Percentiles rank a stretch among this genome's conserved stretches.
Conservation (phyloP, 1,140 invertebrate species). For the Drosophila biarmipes region DNA sequence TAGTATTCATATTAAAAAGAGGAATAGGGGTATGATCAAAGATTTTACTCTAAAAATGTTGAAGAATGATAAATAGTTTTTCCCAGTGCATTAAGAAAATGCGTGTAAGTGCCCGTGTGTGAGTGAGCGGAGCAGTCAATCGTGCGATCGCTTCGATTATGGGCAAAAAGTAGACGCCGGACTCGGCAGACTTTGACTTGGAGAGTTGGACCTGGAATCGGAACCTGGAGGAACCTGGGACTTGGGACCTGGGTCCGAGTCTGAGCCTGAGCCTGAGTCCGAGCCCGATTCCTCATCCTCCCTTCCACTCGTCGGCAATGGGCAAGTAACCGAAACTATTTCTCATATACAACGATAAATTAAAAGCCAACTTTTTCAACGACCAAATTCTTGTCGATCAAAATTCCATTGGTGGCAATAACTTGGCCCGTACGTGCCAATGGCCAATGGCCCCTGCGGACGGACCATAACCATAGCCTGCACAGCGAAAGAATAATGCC, state of each 20-base stretch:
- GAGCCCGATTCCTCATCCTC: slow-evolving; percentile 5
- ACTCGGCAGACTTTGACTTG: slow-evolving; percentile 45
- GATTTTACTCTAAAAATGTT: not conserved
- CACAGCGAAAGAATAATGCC: slow-evolving; percentile 18
- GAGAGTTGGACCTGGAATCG: slow-evolving; percentile 37
- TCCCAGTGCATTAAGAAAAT: slow-evolving; percentile 11
- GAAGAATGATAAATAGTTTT: not conserved
- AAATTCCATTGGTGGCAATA: slow-evolving; percentile 84
- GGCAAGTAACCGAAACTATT: slow-evolving; percentile 79
- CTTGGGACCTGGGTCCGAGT: not conserved
- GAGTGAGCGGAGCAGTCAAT: slow-evolving; percentile 61
- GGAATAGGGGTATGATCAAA: no score
- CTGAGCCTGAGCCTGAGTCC: not conserved
- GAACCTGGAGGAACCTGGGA: slow-evolving; percentile 25
- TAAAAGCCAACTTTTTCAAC: slow-evolving; percentile 83
- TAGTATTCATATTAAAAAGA: no score
- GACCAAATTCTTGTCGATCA: slow-evolving; percentile 84
- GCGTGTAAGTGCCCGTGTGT: slow-evolving; percentile 9
- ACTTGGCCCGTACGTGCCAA: slow-evolving; percentile 77
- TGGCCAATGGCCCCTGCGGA: slow-evolving; percentile 53
- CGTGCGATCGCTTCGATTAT: slow-evolving; percentile 76
- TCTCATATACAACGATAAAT: slow-evolving; percentile 84
- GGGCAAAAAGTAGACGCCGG: slow-evolving; percentile 67
- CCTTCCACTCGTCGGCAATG: slow-evolving; percentile 25
- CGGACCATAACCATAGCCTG: slow-evolving; percentile 49